phyloP scores from a whole-genome alignment of 2,888 invertebrate species.

The Stictocephala bisonia region DNA sequence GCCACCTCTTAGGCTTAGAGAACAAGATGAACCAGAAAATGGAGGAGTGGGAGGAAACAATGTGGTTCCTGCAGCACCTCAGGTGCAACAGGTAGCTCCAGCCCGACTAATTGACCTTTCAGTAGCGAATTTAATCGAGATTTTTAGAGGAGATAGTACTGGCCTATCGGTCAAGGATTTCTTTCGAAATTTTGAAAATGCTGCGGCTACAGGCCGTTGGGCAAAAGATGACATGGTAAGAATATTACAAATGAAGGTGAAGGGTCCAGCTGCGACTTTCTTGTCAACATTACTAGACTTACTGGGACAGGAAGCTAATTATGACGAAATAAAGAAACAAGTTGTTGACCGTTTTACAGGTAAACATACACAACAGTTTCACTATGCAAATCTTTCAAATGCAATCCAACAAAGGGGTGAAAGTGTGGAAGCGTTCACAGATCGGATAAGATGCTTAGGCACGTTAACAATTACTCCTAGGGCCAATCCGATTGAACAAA shows the following conservation, averaged over 20 bases:
- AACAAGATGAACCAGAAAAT: too few species aligned
- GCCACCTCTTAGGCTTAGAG: too few species aligned
- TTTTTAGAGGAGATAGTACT: neutral
- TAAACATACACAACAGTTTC: conserved; percentile 9
- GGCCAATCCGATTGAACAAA: too few species aligned
- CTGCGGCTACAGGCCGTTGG: conserved; percentile 1
- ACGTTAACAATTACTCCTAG: neutral
- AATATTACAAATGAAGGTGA: conserved; percentile 12
- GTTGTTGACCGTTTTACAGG: conserved; percentile 7
- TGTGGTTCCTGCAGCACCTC: too few species aligned
- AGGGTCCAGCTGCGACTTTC: neutral
- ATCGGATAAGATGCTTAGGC: neutral
- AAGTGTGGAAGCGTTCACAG: neutral
- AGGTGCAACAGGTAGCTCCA: too few species aligned
- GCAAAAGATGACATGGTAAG: neutral
- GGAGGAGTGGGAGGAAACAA: too few species aligned
- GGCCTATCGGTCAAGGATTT: conserved; percentile 1
- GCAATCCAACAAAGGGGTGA: neutral
- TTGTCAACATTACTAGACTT: neutral
- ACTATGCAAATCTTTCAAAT: conserved; percentile 2
- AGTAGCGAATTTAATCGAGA: conserved; percentile 1
- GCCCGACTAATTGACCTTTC: neutral
- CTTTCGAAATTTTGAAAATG: neutral
- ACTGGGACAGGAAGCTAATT: neutral
- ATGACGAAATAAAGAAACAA: neutral